Percentiles rank a stretch among this genome's conserved stretches.
phyloP scores from a whole-genome alignment of 2,797 vertebrate species.

The Echeneis naucrates region DNA sequence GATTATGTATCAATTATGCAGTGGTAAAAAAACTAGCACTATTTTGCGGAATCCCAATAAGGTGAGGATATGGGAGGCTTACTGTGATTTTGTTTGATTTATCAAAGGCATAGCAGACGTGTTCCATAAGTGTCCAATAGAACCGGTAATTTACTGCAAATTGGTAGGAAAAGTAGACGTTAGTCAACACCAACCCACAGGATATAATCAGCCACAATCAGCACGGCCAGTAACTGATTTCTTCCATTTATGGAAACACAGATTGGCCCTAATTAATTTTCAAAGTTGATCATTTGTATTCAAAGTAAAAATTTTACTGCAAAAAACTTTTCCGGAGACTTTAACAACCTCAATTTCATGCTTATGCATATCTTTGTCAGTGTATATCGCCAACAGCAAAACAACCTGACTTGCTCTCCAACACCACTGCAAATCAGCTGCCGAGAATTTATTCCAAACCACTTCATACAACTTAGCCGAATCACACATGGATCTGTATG shows the following conservation, averaged over 20 bases:
- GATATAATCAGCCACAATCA: slow-evolving; percentile 74
- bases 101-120: slow-evolving; percentile 27
- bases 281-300: slow-evolving; percentile 47
- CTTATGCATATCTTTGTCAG: not conserved
- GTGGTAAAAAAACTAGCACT: slow-evolving; percentile 17
- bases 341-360: not conserved
- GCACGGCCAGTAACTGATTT: slow-evolving; percentile 61
- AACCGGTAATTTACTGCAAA: slow-evolving; percentile 41
- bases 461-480: not conserved
- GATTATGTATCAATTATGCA: slow-evolving; percentile 4
- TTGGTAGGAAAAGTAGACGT: slow-evolving; percentile 26
- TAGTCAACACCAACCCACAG: slow-evolving; percentile 11
- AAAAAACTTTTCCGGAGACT: not conserved
- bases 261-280: slow-evolving; percentile 72
- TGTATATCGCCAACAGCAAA: not conserved
- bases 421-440: not conserved
- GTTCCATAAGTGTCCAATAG: slow-evolving; percentile 41
- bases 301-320: slow-evolving; percentile 38
- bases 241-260: slow-evolving; percentile 62
- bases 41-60: slow-evolving; percentile 27
- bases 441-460: not conserved
- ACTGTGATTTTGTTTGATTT: slow-evolving; percentile 25
- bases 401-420: not conserved
- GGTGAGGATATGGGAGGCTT: not conserved
- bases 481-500: not conserved